Base-by-base conservation (phyloP, 2,888 invertebrate genomes). In the Syrista parreyssii region DNA sequence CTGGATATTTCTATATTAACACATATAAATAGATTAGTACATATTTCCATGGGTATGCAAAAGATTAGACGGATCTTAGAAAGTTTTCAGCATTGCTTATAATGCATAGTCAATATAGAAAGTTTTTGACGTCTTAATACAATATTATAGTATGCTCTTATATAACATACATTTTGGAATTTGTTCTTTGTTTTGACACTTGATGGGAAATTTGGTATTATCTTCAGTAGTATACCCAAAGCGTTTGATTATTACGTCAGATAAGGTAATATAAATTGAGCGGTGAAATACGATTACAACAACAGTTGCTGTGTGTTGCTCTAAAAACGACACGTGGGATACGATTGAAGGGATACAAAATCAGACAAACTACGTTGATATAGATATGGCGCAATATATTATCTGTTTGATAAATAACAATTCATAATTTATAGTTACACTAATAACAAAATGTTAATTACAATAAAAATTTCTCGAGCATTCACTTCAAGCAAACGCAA, bases 331-430 rank as follows among this genome's bases (percentile, higher is more conserved):
- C 1, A 40, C 1, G 40, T 40, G 23, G 55, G 55, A 55, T 55
- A 55, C 9, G 55, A 55, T 55, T 55, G 55, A 55, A 55, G 55
- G 55, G 9, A 55, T 23, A 23, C 23, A 55, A 55, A 55, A 55
- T 55, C 2, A 9, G 23, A 55, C 23, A 55, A 23, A 9, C 55
- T 6, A 55, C 9, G 6, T 55, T 55, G 55, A 55, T 55, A 55
- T 55, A 55, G 23, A 71, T 71, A 71, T 71, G 32, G 31, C 31
- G 71, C 31, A 71, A 71, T 71, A 71, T 71, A 71, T 71, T 71
- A 71, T 33, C 71, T 71, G 15, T 71, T 12, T 71, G 71, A 71
- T 71, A 71, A 71, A 71, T 71, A 71, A 71, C 32, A 32, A 31
- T 71, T 33, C 31, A 71, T 71, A 31, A 71, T 3, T 71, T 71